A percentile compares a stretch with the other conserved stretches of the same genome.
phyloP scores from a whole-genome alignment of 2,888 invertebrate genomes.

The Conistra vaccinii region DNA sequence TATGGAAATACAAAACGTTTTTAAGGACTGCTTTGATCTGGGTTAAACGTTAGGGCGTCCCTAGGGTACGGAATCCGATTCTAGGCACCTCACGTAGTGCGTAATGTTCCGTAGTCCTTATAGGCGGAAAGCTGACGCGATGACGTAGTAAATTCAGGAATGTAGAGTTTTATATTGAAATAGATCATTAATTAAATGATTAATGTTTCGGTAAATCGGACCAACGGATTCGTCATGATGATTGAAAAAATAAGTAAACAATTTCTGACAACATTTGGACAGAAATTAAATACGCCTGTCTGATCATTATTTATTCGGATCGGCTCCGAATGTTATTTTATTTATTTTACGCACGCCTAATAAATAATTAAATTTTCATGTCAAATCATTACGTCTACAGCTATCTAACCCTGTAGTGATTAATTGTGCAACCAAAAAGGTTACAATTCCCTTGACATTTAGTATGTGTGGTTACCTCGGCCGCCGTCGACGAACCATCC shows the following conservation, averaged over 20 bases:
- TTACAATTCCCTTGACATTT: conserved; percentile 67
- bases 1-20: conserved; percentile 27
- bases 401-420: conserved; percentile 48
- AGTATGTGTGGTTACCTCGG: conserved; percentile 54
- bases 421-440: conserved; percentile 60
- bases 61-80: conserved; percentile 17
- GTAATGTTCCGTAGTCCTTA: conserved; percentile 2
- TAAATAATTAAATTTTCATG: conserved; percentile 27
- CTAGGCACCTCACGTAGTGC: background rate
- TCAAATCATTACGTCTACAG: conserved; percentile 33
- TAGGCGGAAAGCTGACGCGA: background rate
- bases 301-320: conserved; percentile 29
- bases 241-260: conserved; percentile 35
- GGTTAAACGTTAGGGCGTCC: conserved; percentile 24
- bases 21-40: conserved; percentile 22
- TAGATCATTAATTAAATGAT: conserved; percentile 15
- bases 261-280: conserved; percentile 46
- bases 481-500: conserved; percentile 36
- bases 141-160: background rate
- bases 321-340: conserved; percentile 25
- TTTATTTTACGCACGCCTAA: conserved; percentile 29
- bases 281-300: conserved; percentile 38
- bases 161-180: conserved; percentile 2
- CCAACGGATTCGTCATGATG: conserved; percentile 16
- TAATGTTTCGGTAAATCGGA: conserved; percentile 31